These are phyloP conservation scores for Ptychochromis oligacanthus DNA, from an alignment of 2,113 vertebrate genomes.

Conservation along the genomic window DNA sequence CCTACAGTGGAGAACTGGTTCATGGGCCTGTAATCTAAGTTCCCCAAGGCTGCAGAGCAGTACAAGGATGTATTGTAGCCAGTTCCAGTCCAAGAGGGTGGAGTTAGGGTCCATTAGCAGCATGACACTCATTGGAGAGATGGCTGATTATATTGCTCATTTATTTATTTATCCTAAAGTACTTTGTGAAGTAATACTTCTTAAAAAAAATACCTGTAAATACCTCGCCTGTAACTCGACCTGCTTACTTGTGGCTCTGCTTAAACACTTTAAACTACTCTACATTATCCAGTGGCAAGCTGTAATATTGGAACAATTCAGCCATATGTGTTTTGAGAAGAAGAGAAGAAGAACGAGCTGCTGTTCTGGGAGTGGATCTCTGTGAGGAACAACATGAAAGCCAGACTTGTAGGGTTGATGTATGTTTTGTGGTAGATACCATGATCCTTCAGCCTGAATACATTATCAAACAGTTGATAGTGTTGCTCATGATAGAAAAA, in stretches of 20 bases:
- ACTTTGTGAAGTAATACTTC: too few species aligned
- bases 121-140: too few species aligned
- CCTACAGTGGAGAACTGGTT: too few species aligned
- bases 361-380: slow-evolving; percentile 95
- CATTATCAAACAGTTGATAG: background rate
- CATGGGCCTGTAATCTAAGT: too few species aligned
- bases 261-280: background rate
- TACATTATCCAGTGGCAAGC: background rate
- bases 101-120: too few species aligned
- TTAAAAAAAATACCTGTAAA: too few species aligned
- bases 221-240: too few species aligned
- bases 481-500: background rate
- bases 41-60: too few species aligned
- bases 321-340: background rate
- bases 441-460: background rate
- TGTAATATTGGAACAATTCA: background rate
- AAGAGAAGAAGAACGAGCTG: slow-evolving; percentile 40
- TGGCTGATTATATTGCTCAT: too few species aligned
- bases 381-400: slow-evolving; percentile 89
- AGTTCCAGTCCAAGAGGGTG: too few species aligned
- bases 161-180: too few species aligned
- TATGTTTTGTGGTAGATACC: background rate
- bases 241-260: background rate
- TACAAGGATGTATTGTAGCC: too few species aligned
- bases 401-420: slow-evolving; percentile 84